Evolutionary conservation across 2,888 invertebrate species (phyloP).

Genomic region (Pheosia tremula): DNA sequence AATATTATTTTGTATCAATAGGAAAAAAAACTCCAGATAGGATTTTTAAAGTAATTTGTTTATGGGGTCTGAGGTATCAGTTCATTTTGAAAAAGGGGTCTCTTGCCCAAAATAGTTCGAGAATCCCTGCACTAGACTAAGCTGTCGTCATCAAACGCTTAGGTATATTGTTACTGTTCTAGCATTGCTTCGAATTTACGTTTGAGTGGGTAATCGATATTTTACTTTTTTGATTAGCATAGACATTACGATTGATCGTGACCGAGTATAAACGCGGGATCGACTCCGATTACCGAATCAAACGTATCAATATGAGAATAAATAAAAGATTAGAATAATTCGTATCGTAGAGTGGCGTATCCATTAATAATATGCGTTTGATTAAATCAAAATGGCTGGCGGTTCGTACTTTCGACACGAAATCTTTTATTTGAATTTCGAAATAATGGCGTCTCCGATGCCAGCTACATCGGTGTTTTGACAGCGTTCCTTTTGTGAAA

Average conservation of each 20-base stretch:
- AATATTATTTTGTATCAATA: no score
- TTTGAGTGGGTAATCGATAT: slow-evolving; percentile 44
- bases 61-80: no score
- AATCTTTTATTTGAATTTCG: slow-evolving; percentile 54
- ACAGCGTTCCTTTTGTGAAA: slow-evolving; percentile 53
- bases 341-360: slow-evolving; percentile 37
- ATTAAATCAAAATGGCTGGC: slow-evolving; percentile 62
- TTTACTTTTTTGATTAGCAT: slow-evolving; percentile 33
- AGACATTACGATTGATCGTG: slow-evolving; percentile 28
- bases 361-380: slow-evolving; percentile 66
- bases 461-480: slow-evolving; percentile 48
- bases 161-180: no score
- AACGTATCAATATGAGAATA: slow-evolving; percentile 37
- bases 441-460: slow-evolving; percentile 45
- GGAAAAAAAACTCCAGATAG: no score
- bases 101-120: no score
- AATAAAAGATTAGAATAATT: slow-evolving; percentile 41
- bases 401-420: slow-evolving; percentile 51
- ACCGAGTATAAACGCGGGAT: slow-evolving; percentile 30
- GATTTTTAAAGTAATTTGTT: no score
- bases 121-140: no score
- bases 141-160: no score
- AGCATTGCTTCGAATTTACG: slow-evolving; percentile 23
- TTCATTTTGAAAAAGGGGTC: no score
- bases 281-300: slow-evolving; percentile 48